These are phyloP conservation scores for Gulo gulo DNA, from an alignment of 2,113 vertebrate species.

Conservation along the genomic window DNA sequence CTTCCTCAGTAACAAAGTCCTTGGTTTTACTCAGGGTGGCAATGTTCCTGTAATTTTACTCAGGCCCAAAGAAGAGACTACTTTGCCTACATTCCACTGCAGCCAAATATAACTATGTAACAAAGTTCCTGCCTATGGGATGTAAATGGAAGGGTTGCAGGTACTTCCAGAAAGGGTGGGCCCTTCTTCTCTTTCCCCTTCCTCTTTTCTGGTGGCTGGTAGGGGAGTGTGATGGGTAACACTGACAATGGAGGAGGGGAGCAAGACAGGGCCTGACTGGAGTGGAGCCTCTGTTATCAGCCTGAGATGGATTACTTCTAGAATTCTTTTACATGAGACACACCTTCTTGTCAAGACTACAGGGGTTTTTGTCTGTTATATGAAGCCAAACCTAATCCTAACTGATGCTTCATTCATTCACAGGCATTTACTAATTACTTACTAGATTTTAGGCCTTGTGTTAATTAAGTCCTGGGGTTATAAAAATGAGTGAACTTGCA, in stretches of 20 bases:
- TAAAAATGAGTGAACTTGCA: neutral
- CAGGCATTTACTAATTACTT: neutral
- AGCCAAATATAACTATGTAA: neutral
- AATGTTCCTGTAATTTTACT: neutral
- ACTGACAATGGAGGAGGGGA: neutral
- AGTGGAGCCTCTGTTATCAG: neutral
- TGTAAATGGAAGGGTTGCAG: no score
- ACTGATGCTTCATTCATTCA: neutral
- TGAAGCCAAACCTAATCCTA: neutral
- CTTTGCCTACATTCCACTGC: neutral
- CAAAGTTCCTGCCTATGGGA: neutral
- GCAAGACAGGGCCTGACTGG: neutral
- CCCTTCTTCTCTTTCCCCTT: neutral
- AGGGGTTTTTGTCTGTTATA: neutral
- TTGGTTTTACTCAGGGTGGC: neutral
- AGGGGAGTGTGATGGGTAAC: neutral
- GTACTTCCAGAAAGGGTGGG: neutral
- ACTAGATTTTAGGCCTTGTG: neutral
- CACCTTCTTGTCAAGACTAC: neutral
- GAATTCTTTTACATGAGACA: neutral
- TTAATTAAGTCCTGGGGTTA: neutral
- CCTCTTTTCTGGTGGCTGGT: neutral
- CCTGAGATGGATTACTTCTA: neutral
- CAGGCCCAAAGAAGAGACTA: neutral
- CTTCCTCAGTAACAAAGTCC: neutral